These are phyloP conservation scores for Bradysia coprophila DNA, from an alignment of 1,140 invertebrate genomes.

Conservation along the genomic window DNA sequence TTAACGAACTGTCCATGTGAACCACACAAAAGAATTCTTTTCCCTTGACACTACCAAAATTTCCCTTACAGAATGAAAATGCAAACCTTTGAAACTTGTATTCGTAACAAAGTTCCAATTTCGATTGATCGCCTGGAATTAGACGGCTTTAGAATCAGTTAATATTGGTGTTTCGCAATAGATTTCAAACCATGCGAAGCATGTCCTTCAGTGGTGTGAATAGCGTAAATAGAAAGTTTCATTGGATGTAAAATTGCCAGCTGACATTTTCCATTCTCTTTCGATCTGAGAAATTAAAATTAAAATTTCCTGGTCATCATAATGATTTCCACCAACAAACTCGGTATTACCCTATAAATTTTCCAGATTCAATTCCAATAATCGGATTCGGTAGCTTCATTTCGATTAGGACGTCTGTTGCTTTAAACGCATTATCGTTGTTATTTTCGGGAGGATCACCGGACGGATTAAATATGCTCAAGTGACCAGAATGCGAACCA, in stretches of 20 bases:
- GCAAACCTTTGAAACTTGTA: constrained; percentile 34
- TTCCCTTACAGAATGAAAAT: constrained; percentile 43
- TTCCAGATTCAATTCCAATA: constrained; percentile 45
- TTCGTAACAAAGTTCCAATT: constrained; percentile 31
- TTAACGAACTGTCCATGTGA: constrained; percentile 53
- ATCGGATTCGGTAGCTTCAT: constrained; percentile 43
- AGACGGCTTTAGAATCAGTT: not conserved
- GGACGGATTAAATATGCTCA: constrained; percentile 44
- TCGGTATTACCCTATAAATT: constrained; percentile 50
- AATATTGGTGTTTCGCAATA: not conserved
- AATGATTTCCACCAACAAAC: too few relatives aligned
- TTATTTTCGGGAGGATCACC: constrained; percentile 22
- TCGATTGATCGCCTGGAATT: constrained; percentile 9
- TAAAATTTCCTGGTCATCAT: too few relatives aligned
- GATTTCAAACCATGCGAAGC: constrained; percentile 13
- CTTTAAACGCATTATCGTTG: constrained; percentile 26
- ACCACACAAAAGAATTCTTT: constrained; percentile 62
- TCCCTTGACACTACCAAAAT: constrained; percentile 50
- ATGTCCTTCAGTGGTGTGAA: constrained; percentile 12
- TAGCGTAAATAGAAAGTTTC: constrained; percentile 16
- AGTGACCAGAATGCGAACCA: constrained; percentile 46
- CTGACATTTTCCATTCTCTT: constrained; percentile 5
- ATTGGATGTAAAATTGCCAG: constrained; percentile 17
- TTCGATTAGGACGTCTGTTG: constrained; percentile 51
- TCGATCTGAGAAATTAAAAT: not conserved